Conservation (phyloP, 2,888 invertebrate species). For the Ecdyonurus torrentis region DNA sequence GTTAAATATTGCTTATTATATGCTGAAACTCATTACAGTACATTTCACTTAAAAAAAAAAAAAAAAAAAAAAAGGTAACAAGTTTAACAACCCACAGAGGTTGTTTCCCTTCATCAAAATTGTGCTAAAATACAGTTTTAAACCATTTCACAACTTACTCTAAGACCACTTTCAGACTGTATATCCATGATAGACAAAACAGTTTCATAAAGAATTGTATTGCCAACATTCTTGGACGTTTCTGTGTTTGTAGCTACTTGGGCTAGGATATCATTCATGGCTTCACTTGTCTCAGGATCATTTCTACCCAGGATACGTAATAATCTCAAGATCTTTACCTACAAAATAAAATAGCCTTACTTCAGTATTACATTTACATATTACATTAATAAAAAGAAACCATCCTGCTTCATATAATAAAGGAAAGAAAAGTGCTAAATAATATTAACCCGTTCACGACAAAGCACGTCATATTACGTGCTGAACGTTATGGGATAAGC, state of each 20-base stretch:
- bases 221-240: constrained; percentile 99
- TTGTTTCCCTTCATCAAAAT: neutral
- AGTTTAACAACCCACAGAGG: too few species aligned
- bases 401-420: neutral
- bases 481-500: too few species aligned
- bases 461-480: too few species aligned
- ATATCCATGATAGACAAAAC: constrained; percentile 99
- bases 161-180: constrained; percentile 83
- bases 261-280: constrained; percentile 99
- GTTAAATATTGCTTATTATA: too few species aligned
- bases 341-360: constrained; percentile 20
- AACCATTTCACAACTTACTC: constrained; percentile 35
- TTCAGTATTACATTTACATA: neutral
- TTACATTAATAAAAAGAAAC: neutral
- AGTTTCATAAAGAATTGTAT: constrained; percentile 99
- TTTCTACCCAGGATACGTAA: constrained; percentile 89
- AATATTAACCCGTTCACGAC: too few species aligned
- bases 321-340: constrained; percentile 91
- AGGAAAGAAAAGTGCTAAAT: neutral
- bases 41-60: too few species aligned
- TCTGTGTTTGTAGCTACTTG: constrained; percentile 99
- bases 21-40: neutral
- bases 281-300: constrained; percentile 94
- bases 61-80: too few species aligned
- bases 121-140: neutral